These are phyloP conservation scores for Mesaphorura yosii DNA, from an alignment of 1,140 invertebrate species.

Conservation along the genomic window DNA sequence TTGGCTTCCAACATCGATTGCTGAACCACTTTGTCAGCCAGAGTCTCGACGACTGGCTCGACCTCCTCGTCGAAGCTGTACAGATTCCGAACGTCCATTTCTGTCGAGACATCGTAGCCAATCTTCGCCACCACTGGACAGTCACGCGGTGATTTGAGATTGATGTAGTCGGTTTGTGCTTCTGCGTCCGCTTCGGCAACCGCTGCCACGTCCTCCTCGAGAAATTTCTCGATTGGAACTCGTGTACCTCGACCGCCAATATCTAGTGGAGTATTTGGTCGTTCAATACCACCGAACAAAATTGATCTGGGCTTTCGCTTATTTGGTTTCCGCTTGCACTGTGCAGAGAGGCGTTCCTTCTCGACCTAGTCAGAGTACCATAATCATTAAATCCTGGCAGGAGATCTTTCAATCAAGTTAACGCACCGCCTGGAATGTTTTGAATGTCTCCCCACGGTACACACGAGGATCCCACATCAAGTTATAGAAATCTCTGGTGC, in stretches of 20 bases:
- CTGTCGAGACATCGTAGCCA: slow-evolving; percentile 10
- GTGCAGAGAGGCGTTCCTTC: neutral
- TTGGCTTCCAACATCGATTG: slow-evolving; percentile 14
- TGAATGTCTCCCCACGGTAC: slow-evolving; percentile 6
- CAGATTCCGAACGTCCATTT: slow-evolving; percentile 12
- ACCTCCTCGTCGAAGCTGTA: slow-evolving; percentile 12
- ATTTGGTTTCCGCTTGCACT: no score
- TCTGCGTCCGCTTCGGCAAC: neutral
- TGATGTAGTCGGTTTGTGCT: neutral
- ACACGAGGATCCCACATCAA: slow-evolving; percentile 21
- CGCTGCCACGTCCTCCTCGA: neutral
- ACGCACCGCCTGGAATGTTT: neutral
- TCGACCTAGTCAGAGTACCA: neutral
- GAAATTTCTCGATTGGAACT: neutral
- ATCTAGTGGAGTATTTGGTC: neutral
- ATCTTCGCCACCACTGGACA: neutral
- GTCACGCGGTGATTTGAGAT: neutral
- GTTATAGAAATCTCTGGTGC: slow-evolving; percentile 19
- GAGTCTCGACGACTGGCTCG: slow-evolving; percentile 11
- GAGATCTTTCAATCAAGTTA: neutral
- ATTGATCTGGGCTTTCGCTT: no score
- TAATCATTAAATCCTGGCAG: neutral
- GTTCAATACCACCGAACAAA: no score
- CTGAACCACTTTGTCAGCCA: slow-evolving; percentile 15
- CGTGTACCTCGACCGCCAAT: neutral